A percentile compares a stretch with the other conserved stretches of the same genome.
phyloP scores from a whole-genome alignment of 2,888 invertebrate genomes.

The Ectemnius continuus region DNA sequence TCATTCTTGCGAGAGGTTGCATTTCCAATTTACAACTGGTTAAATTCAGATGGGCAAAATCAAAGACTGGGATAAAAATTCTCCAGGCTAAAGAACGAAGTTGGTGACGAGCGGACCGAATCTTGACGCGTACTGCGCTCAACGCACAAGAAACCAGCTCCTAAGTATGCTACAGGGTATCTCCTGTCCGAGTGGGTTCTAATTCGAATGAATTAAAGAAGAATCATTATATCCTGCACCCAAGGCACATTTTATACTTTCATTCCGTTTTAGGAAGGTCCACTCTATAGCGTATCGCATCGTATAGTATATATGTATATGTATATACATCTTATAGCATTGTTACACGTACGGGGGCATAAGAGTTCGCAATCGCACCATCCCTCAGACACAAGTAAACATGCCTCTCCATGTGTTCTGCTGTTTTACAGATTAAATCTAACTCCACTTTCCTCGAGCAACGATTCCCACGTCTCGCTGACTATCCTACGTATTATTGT shows the following conservation, averaged over 20 bases:
- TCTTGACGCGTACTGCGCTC: conserved; percentile 22
- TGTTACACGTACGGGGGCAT: conserved; percentile 47
- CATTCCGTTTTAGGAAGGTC: conserved; percentile 72
- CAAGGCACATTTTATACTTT: conserved; percentile 78
- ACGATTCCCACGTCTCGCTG: conserved; percentile 49
- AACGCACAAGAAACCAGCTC: conserved; percentile 61
- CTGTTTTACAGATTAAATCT: conserved; percentile 46
- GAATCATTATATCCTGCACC: conserved; percentile 70
- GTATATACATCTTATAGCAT: conserved; percentile 61
- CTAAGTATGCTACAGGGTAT: conserved; percentile 62
- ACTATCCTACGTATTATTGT: conserved; percentile 75
- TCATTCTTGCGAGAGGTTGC: too few species aligned
- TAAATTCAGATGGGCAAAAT: too few species aligned
- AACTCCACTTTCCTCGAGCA: conserved; percentile 17
- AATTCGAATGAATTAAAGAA: conserved; percentile 60
- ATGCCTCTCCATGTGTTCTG: conserved; percentile 35
- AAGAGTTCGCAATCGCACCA: conserved; percentile 53
- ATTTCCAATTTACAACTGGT: too few species aligned
- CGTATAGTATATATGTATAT: too few species aligned
- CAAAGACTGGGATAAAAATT: too few species aligned
- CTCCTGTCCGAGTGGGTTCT: conserved; percentile 58
- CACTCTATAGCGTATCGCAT: conserved; percentile 52
- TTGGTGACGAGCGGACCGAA: too few species aligned
- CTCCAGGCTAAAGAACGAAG: too few species aligned
- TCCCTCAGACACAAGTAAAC: conserved; percentile 41